These are phyloP conservation scores for Papilio dardanus DNA, from an alignment of 1,140 invertebrate genomes.

Conservation along the genomic window DNA sequence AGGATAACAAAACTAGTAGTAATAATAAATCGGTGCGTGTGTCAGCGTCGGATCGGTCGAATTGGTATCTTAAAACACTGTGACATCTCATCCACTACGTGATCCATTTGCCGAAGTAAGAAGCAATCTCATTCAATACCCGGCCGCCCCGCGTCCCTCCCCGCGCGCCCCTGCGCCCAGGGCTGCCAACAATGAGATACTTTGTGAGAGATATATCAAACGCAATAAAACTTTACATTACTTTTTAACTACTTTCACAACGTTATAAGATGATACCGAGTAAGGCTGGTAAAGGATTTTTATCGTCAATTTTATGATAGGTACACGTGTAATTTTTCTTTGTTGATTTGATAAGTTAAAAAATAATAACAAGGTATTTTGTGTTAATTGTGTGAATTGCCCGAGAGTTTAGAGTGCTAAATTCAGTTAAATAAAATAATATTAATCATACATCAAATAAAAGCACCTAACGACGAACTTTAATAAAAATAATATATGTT, in stretches of 20 bases:
- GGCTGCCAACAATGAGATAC: conserved; percentile 74
- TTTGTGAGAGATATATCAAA: conserved; percentile 69
- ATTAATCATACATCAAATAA: too few relatives aligned
- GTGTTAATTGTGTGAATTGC: too few relatives aligned
- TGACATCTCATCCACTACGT: conserved; percentile 84
- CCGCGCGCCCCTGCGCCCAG: conserved; percentile 44
- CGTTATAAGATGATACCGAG: conserved; percentile 69
- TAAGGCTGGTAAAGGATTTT: conserved; percentile 61
- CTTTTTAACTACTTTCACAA: conserved; percentile 73
- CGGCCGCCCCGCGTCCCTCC: conserved; percentile 55
- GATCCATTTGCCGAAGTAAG: conserved; percentile 84
- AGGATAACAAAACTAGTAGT: conserved; percentile 33
- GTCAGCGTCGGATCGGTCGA: conserved; percentile 59
- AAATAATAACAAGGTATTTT: neutral
- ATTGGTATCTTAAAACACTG: conserved; percentile 83
- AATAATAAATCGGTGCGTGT: conserved; percentile 42
- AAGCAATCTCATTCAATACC: conserved; percentile 84
- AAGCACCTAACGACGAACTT: too few relatives aligned
- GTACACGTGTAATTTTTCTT: neutral
- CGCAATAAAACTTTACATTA: conserved; percentile 75
- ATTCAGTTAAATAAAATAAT: too few relatives aligned
- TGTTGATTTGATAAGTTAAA: neutral
- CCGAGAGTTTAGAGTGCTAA: too few relatives aligned
- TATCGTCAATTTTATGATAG: conserved; percentile 34
- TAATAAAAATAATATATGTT: too few relatives aligned